Evolutionary conservation across 1,140 invertebrate species (phyloP), one percentile per base, ranked within the genome.

Genomic region (Drosophila biarmipes): DNA sequence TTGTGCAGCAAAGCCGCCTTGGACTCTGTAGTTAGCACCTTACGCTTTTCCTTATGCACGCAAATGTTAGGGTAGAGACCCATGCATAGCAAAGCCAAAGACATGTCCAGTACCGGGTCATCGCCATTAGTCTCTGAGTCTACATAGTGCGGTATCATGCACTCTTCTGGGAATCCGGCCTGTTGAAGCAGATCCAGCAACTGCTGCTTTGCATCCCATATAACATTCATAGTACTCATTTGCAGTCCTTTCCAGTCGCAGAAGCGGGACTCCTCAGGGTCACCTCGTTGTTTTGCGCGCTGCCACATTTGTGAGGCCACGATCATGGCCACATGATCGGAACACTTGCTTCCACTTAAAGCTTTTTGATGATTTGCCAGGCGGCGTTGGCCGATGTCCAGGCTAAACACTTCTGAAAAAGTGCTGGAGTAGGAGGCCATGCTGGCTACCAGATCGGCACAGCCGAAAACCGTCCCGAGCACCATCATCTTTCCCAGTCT

Each of bases 51-150:
- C 92, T 98, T 98, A 90, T 99, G 97, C 80, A 95, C 96, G 90
- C 98, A 99, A 5, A 99, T 97, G 92, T 99, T 99, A 0, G 98
- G 98, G 93, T 99, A 99, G 2, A 98, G 94, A 4, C 98, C 98
- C 93, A 98, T 95, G 64, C 95, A 96, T 64, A 99, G 94, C 15
- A 99, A 92, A 0, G 96, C 97, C 43, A 97, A 95, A 0, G 99
- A 95, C 37, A 96, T 93, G 90, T 99, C 98, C 17, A 99, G 92
- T 48, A 95, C 95, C 0, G 95, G 94, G 92, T 99, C 97, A 0
- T 95, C 93, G 0, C 95, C 95, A 58, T 93, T 93, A 24, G 96
- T 95, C 91, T 97, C 95, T 19, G 96, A 95, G 90, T 97, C 95
- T 93, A 97, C 96, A 14, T 94, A 93, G 56, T 96, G 93, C 0